Conservation (phyloP, 2,113 vertebrate genomes). For the Vanacampus margaritifer region DNA sequence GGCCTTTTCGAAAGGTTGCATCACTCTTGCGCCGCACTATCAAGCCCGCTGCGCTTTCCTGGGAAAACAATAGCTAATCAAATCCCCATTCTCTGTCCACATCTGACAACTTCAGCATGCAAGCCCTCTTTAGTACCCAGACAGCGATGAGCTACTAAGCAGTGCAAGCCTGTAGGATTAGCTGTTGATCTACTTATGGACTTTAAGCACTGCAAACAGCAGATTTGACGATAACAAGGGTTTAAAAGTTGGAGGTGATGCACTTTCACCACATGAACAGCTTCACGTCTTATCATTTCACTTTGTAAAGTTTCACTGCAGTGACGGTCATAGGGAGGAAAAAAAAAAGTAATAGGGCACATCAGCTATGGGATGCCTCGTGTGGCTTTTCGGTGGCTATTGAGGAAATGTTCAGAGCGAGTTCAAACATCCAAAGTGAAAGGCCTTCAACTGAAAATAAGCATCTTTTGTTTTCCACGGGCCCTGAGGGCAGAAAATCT, state of each 20-base stretch:
- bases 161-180: slow-evolving; percentile 64
- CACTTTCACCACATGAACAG: slow-evolving; percentile 59
- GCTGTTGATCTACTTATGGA: slow-evolving; percentile 69
- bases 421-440: slow-evolving; percentile 35
- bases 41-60: slow-evolving; percentile 52
- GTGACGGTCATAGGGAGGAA: slow-evolving; percentile 16
- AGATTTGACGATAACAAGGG: slow-evolving; percentile 54
- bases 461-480: slow-evolving; percentile 52
- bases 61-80: slow-evolving; percentile 71
- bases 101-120: slow-evolving; percentile 70
- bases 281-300: slow-evolving; percentile 59
- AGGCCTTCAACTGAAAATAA: slow-evolving; percentile 64
- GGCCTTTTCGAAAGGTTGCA: slow-evolving; percentile 59
- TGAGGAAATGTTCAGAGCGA: slow-evolving; percentile 29
- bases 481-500: slow-evolving; percentile 58
- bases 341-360: slow-evolving; percentile 22
- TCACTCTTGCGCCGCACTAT: slow-evolving; percentile 55
- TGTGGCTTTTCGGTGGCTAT: slow-evolving; percentile 27
- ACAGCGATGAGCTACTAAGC: slow-evolving; percentile 66
- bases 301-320: slow-evolving; percentile 61
- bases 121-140: slow-evolving; percentile 61
- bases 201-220: slow-evolving; percentile 63
- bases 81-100: slow-evolving; percentile 45
- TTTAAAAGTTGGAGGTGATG: slow-evolving; percentile 68
- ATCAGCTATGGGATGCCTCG: slow-evolving; percentile 25